Conservation (phyloP, 2,797 vertebrate genomes). For the Serranus cabrilla region DNA sequence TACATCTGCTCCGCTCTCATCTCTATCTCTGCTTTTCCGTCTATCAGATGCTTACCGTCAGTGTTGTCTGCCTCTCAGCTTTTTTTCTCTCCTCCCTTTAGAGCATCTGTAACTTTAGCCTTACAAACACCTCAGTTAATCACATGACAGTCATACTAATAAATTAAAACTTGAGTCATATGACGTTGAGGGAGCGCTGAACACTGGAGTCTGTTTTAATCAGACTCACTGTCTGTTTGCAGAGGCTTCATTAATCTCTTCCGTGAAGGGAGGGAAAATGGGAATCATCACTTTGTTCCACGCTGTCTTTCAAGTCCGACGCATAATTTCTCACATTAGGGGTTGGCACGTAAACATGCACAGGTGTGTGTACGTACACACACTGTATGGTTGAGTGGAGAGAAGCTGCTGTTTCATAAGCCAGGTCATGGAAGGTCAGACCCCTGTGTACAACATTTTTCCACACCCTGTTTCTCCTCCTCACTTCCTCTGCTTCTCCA, state of each 20-base stretch:
- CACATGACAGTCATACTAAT: conserved; percentile 51
- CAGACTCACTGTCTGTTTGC: conserved; percentile 48
- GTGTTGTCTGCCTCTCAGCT: conserved; percentile 13
- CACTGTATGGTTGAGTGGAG: conserved; percentile 43
- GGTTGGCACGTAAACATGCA: conserved; percentile 16
- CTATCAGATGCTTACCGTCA: conserved; percentile 24
- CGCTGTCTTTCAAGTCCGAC: conserved; percentile 42
- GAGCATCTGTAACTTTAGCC: conserved; percentile 16
- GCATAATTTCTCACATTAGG: conserved; percentile 28
- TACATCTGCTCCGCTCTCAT: conserved; percentile 40
- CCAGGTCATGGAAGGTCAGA: conserved; percentile 62
- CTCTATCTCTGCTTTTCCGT: conserved; percentile 38
- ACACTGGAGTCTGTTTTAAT: conserved; percentile 49
- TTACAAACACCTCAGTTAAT: conserved; percentile 26
- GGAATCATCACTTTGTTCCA: conserved; percentile 72
- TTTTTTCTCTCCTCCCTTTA: neutral
- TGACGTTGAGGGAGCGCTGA: conserved; percentile 31
- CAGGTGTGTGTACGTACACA: conserved; percentile 12
- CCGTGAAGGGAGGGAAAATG: conserved; percentile 42
- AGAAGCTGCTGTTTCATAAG: conserved; percentile 63
- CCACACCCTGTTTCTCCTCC: conserved; percentile 39
- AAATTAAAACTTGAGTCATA: conserved; percentile 41
- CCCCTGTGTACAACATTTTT: conserved; percentile 50
- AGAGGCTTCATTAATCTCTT: conserved; percentile 63
- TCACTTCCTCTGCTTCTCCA: conserved; percentile 10